Percentiles rank a stretch among this genome's conserved stretches.
phyloP scores from a whole-genome alignment of 2,113 vertebrate genomes.

The Nycticorax nycticorax region DNA sequence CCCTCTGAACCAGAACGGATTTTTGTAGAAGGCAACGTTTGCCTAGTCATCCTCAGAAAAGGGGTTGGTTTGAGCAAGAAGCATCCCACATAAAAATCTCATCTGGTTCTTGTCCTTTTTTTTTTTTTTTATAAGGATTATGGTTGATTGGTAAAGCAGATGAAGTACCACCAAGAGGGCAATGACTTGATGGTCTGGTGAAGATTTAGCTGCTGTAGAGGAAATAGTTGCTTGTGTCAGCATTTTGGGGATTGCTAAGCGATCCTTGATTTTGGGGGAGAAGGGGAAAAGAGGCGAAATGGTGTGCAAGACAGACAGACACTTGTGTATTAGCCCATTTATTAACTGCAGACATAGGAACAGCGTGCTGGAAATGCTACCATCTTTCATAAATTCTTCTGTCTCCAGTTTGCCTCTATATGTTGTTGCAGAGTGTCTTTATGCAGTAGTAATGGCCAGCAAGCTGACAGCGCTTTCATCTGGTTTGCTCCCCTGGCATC shows the following conservation, averaged over 20 bases:
- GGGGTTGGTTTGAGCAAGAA: background rate
- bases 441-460: background rate
- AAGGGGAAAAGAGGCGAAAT: background rate
- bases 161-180: background rate
- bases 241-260: background rate
- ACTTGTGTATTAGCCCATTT: background rate
- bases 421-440: fast-evolving
- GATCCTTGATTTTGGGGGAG: background rate
- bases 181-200: background rate
- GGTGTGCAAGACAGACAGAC: background rate
- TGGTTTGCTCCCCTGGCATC: background rate
- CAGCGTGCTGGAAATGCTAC: background rate
- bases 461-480: background rate
- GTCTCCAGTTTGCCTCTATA: fast-evolving
- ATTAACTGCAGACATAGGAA: background rate
- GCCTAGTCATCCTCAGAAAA: background rate
- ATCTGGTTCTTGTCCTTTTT: background rate
- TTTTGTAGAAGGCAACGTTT: background rate
- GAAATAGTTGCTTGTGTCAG: background rate
- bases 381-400: background rate
- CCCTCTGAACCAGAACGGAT: background rate
- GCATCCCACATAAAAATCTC: background rate
- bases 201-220: background rate
- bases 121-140: background rate
- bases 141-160: background rate